These are phyloP conservation scores for Oreochromis mossambicus DNA, from an alignment of 2,797 vertebrate genomes.

Conservation along the genomic window DNA sequence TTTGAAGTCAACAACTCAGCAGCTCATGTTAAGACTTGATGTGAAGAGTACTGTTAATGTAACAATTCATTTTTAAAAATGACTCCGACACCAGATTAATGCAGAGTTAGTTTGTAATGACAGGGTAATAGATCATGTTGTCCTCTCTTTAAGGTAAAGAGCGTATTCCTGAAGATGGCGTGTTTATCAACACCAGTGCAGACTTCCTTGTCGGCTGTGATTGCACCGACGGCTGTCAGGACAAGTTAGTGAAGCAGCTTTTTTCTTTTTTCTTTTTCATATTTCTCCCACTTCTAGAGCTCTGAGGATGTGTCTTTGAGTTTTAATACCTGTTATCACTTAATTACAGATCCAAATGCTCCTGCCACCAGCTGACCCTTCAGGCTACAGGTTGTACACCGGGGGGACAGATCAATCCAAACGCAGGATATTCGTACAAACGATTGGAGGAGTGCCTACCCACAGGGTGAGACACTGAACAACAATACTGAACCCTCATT, in stretches of 20 bases:
- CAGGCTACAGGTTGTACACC: slow-evolving; percentile 93
- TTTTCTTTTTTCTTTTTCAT: not conserved
- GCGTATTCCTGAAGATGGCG: slow-evolving; percentile 90
- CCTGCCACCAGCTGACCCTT: slow-evolving; percentile 93
- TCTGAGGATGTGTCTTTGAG: not conserved
- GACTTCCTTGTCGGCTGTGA: slow-evolving; percentile 96
- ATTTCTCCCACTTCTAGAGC: not conserved
- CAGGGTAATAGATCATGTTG: not conserved
- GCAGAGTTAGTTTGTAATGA: not conserved
- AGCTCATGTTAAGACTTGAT: not conserved
- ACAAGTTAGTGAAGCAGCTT: slow-evolving; percentile 83
- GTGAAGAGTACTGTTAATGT: not conserved
- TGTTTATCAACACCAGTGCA: slow-evolving; percentile 89
- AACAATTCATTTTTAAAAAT: not conserved
- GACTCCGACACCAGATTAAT: not conserved
- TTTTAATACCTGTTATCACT: not conserved
- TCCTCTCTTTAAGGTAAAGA: slow-evolving; percentile 75
- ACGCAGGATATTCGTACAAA: slow-evolving; percentile 89
- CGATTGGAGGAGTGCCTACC: slow-evolving; percentile 94
- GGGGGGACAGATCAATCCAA: slow-evolving; percentile 85
- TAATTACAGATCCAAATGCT: slow-evolving; percentile 85
- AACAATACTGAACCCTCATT: not conserved
- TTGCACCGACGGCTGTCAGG: slow-evolving; percentile 91
- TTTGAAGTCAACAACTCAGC: not conserved
- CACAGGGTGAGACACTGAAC: slow-evolving; percentile 83